A percentile compares a stretch with the other conserved stretches of the same genome.
Evolutionary conservation across 2,888 invertebrate species (phyloP).

Genomic region (Eledona agricola): DNA sequence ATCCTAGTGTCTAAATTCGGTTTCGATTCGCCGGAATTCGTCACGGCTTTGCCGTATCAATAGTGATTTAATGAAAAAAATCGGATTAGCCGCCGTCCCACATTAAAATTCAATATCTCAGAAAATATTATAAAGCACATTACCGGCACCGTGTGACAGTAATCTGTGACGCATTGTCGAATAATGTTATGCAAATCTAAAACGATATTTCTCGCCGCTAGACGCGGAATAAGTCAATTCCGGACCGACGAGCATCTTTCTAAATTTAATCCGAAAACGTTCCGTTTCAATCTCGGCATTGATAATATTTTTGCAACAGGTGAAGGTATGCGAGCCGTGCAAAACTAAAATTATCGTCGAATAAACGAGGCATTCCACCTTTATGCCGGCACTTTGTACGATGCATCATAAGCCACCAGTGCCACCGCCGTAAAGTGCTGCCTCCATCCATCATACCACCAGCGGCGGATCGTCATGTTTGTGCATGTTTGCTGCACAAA

Average conservation of each 20-base stretch:
- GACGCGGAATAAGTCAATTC: slow-evolving; percentile 30
- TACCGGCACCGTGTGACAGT: slow-evolving; percentile 36
- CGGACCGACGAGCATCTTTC: slow-evolving; percentile 26
- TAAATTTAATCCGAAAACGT: slow-evolving; percentile 35
- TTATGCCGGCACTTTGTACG: slow-evolving; percentile 32
- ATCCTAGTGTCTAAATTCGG: slow-evolving; percentile 36
- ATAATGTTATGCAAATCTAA: slow-evolving; percentile 35
- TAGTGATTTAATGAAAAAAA: slow-evolving; percentile 37
- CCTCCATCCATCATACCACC: slow-evolving; percentile 19
- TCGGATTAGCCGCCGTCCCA: slow-evolving; percentile 33
- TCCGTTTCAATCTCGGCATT: slow-evolving; percentile 25
- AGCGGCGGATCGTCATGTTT: slow-evolving; percentile 4
- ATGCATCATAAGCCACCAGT: slow-evolving; percentile 22
- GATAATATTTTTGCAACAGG: slow-evolving; percentile 38
- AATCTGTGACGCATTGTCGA: slow-evolving; percentile 38
- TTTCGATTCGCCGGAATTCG: slow-evolving; percentile 36
- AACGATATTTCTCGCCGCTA: slow-evolving; percentile 25
- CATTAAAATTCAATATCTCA: slow-evolving; percentile 36
- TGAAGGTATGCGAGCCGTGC: slow-evolving; percentile 27
- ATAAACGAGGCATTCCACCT: slow-evolving; percentile 31
- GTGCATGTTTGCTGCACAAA: slow-evolving; percentile 1
- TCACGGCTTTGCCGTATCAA: slow-evolving; percentile 34
- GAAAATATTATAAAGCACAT: slow-evolving; percentile 35
- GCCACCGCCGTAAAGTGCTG: slow-evolving; percentile 12
- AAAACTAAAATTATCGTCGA: slow-evolving; percentile 36